phyloP scores from a whole-genome alignment of 2,113 vertebrate genomes.

The Microcebus jonahi region DNA sequence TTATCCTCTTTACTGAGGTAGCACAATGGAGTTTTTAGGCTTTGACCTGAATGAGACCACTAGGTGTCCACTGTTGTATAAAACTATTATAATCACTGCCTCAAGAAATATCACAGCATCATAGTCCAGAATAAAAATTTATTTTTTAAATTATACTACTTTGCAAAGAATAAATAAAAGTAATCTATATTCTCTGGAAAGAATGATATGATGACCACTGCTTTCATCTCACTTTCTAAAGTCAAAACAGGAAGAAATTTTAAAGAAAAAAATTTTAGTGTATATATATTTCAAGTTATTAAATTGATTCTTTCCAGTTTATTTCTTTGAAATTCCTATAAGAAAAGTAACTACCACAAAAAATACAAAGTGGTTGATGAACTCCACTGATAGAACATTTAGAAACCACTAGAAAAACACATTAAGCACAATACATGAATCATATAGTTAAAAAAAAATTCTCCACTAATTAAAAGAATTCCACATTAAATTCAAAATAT shows the following conservation, averaged over 20 bases:
- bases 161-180: slow-evolving; percentile 40
- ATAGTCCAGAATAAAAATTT: neutral
- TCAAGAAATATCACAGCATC: slow-evolving; percentile 20
- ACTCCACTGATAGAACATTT: neutral
- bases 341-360: neutral
- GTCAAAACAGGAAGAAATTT: neutral
- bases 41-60: slow-evolving; percentile 32
- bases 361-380: neutral
- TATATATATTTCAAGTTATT: neutral
- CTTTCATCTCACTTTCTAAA: slow-evolving; percentile 51
- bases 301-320: neutral
- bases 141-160: neutral
- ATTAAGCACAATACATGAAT: neutral
- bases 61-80: slow-evolving; percentile 38
- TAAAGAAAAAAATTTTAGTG: slow-evolving; percentile 43
- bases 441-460: neutral
- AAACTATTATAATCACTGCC: slow-evolving; percentile 54
- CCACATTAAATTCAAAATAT: neutral
- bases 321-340: slow-evolving; percentile 39
- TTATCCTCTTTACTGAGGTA: neutral
- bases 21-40: slow-evolving; percentile 30
- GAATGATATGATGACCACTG: neutral
- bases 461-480: neutral
- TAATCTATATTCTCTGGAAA: slow-evolving; percentile 7
- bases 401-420: neutral